A percentile compares a stretch with the other conserved stretches of the same genome.
These are phyloP conservation scores for Paraescarpia echinospica DNA, from an alignment of 1,140 invertebrate genomes.

Conservation along the genomic window DNA sequence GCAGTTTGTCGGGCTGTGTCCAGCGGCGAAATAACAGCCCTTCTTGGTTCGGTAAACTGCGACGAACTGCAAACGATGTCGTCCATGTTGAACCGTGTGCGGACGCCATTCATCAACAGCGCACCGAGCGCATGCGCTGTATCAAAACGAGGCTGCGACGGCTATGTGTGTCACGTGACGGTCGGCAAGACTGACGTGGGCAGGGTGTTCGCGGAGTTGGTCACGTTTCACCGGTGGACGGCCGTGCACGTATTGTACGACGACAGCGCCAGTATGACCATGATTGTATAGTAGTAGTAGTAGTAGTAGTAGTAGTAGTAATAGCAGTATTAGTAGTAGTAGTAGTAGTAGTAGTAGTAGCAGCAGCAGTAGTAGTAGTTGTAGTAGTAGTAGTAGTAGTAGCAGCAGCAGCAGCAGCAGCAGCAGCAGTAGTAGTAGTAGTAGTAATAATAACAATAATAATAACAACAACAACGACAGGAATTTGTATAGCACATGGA, in stretches of 20 bases:
- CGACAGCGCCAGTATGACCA: background rate
- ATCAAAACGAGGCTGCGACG: background rate
- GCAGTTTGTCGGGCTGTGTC: background rate
- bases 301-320: no score
- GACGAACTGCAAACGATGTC: background rate
- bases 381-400: no score
- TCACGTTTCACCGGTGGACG: background rate
- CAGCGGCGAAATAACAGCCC: background rate
- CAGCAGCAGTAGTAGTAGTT: no score
- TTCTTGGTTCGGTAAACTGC: background rate
- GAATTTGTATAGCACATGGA: no score
- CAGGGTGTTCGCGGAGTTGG: background rate
- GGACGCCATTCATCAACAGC: background rate
- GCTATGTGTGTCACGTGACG: background rate
- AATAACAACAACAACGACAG: no score
- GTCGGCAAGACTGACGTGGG: background rate
- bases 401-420: no score
- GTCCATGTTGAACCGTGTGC: background rate
- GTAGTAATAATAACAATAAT: no score
- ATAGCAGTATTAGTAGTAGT: no score
- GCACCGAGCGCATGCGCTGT: background rate
- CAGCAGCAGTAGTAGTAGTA: no score
- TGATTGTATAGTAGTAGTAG: background rate
- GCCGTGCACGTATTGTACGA: background rate
- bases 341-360: no score